Conservation (phyloP, 2,113 vertebrate species). For the Halcyon senegalensis region DNA sequence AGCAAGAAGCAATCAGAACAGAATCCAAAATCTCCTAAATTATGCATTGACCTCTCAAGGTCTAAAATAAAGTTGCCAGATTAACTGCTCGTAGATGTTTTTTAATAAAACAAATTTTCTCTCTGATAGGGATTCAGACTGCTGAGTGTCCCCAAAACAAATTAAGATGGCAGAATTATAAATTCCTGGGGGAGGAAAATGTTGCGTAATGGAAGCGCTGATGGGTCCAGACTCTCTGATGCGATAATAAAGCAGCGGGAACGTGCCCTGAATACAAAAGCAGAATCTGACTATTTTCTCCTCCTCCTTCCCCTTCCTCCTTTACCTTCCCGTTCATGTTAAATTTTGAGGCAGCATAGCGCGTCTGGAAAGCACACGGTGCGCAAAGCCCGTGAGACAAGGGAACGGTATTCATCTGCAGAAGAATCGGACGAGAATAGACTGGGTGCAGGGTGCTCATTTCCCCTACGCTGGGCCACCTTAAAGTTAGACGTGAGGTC, state of each 20-base stretch:
- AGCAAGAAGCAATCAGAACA: not conserved
- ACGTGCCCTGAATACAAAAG: slow-evolving; percentile 4
- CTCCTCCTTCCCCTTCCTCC: not conserved
- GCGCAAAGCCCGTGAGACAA: not conserved
- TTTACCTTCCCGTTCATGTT: not conserved
- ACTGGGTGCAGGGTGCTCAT: not conserved
- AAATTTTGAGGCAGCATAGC: not conserved
- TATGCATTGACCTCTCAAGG: slow-evolving; percentile 55
- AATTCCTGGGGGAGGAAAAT: slow-evolving; percentile 19
- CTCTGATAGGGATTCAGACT: not conserved
- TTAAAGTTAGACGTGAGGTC: not conserved
- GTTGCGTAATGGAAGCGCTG: not conserved
- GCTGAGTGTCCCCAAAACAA: slow-evolving; percentile 9
- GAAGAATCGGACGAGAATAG: accelerated
- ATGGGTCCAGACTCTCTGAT: slow-evolving; percentile 37
- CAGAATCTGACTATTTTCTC: not conserved
- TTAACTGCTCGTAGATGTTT: slow-evolving; percentile 46
- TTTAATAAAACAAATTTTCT: slow-evolving; percentile 29
- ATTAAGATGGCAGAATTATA: slow-evolving; percentile 5
- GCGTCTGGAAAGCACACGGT: not conserved
- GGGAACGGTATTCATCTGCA: not conserved
- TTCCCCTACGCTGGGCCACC: not conserved
- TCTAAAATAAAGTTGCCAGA: slow-evolving; percentile 9
- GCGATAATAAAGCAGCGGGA: slow-evolving; percentile 7
- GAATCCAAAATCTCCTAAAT: slow-evolving; percentile 42